phyloP scores from a whole-genome alignment of 2,113 vertebrate species.

The Solea senegalensis region DNA sequence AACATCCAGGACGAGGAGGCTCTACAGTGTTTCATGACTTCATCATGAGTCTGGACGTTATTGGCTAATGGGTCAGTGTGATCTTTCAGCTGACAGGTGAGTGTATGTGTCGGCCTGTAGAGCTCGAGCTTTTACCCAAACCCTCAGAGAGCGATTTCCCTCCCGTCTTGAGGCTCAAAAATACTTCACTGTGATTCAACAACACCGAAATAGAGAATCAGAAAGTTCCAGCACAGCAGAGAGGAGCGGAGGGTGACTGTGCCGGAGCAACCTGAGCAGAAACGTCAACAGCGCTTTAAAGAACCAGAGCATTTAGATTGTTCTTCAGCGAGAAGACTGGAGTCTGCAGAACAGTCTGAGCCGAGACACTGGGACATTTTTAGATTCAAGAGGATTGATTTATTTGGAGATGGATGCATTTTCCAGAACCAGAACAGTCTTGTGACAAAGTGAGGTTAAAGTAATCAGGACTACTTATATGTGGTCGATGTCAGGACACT shows the following conservation, averaged over 20 bases:
- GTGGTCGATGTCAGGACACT: background rate
- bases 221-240: slow-evolving; percentile 27
- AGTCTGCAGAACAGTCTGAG: too few species aligned
- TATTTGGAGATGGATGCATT: too few species aligned
- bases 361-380: too few species aligned
- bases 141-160: background rate
- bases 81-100: slow-evolving; percentile 28
- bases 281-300: too few species aligned
- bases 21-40: background rate
- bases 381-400: too few species aligned
- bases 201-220: slow-evolving; percentile 25
- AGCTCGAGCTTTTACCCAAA: background rate
- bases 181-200: slow-evolving; percentile 35
- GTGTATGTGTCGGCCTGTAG: slow-evolving; percentile 5
- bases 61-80: slow-evolving; percentile 19
- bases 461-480: too few species aligned
- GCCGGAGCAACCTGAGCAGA: background rate
- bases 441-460: too few species aligned
- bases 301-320: too few species aligned
- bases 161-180: slow-evolving; percentile 2
- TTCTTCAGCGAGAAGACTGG: too few species aligned
- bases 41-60: slow-evolving; percentile 19
- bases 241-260: slow-evolving; percentile 20
- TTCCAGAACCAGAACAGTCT: too few species aligned
- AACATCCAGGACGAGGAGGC: slow-evolving; percentile 1